Percentiles rank a stretch among this genome's conserved stretches.
phyloP scores from a whole-genome alignment of 1,140 invertebrate genomes.

The Habropoda laboriosa region DNA sequence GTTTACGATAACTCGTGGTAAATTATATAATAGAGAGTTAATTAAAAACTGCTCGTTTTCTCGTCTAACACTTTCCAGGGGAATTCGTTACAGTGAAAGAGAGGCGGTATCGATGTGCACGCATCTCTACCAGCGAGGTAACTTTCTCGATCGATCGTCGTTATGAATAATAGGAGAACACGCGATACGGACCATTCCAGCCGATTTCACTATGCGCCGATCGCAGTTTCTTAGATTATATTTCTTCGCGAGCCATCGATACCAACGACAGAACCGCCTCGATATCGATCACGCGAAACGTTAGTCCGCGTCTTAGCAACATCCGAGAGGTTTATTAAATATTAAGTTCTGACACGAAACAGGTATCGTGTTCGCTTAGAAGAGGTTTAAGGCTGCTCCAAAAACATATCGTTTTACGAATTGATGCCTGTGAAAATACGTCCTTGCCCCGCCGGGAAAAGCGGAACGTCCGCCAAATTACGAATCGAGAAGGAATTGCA shows the following conservation, averaged over 20 bases:
- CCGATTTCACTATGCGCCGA: conserved; percentile 42
- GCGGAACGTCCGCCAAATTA: background rate
- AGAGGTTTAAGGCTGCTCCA: conserved; percentile 25
- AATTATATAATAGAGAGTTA: background rate
- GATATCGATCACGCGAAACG: conserved; percentile 49
- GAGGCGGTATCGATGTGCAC: background rate
- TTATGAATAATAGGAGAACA: conserved; percentile 19
- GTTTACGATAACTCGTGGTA: background rate
- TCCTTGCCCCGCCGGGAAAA: background rate
- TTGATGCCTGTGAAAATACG: conserved; percentile 42
- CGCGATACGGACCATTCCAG: conserved; percentile 35
- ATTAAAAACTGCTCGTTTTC: background rate
- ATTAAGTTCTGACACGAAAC: conserved; percentile 49
- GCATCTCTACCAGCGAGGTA: background rate
- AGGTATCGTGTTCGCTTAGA: conserved; percentile 48
- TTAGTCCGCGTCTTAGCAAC: conserved; percentile 36
- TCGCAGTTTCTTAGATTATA: conserved; percentile 38
- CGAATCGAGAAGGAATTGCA: background rate
- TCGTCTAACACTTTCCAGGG: background rate
- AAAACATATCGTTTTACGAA: conserved; percentile 52
- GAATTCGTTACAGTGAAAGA: conserved; percentile 5
- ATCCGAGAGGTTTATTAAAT: conserved; percentile 52
- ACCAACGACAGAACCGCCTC: conserved; percentile 24
- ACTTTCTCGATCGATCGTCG: conserved; percentile 41
- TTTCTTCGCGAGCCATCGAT: conserved; percentile 46